A percentile compares a stretch with the other conserved stretches of the same genome.
Conservation (phyloP, 2,113 vertebrate species). For the Jacana jacana region DNA sequence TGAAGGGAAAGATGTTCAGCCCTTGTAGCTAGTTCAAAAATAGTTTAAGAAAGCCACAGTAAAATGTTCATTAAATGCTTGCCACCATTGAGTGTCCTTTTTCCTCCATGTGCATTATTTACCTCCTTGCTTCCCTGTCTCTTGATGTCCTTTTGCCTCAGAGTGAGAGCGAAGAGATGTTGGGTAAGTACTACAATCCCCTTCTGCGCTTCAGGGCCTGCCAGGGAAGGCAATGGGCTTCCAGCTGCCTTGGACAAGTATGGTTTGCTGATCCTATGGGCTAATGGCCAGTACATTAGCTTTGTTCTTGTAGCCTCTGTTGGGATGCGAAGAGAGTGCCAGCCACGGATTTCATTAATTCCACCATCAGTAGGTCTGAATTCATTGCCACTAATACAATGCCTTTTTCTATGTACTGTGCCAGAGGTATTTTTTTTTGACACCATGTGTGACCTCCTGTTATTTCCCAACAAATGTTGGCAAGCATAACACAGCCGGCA, state of each 20-base stretch:
- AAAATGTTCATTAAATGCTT: neutral
- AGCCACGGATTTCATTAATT: conserved; percentile 72
- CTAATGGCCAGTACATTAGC: conserved; percentile 42
- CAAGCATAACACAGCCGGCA: conserved; percentile 26
- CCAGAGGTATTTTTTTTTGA: conserved; percentile 67
- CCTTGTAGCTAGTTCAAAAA: neutral
- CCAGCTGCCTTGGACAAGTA: conserved; percentile 2
- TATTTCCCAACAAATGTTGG: conserved; percentile 73
- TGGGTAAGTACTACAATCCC: neutral
- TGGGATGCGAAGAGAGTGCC: conserved; percentile 37
- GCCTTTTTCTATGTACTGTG: conserved; percentile 59
- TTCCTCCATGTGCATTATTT: neutral
- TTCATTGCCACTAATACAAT: conserved; percentile 74
- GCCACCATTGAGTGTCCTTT: neutral
- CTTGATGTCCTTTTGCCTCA: neutral
- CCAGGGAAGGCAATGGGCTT: neutral
- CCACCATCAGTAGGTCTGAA: conserved; percentile 71
- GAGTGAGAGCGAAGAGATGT: neutral
- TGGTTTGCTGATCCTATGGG: conserved; percentile 14
- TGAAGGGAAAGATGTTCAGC: neutral
- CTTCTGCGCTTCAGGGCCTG: neutral
- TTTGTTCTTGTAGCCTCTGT: conserved; percentile 32
- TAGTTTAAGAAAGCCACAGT: neutral
- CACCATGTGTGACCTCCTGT: conserved; percentile 67
- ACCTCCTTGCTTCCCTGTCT: neutral